Evolutionary conservation across 1,140 invertebrate species (phyloP), one percentile per base, ranked within the genome.

Genomic region (Nylanderia fulva): DNA sequence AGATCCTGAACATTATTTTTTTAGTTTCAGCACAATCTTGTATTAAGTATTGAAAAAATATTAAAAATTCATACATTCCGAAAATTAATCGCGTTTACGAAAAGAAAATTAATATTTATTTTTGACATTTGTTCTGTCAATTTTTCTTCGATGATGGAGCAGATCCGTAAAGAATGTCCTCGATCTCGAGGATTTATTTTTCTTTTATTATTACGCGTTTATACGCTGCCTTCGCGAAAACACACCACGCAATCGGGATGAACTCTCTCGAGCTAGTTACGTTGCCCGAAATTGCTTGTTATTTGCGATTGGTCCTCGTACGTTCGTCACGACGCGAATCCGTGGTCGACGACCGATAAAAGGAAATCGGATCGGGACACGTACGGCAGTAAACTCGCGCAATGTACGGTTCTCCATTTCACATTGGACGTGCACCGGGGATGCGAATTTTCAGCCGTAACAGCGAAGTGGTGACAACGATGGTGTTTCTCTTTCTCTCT

Each of bases 361-460:
- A 68, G 63, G 69, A 88, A 87, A 85, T 85, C 83, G 83, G 45
- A 87, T 88, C 86, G 83, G 33, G 61, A 66, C 48, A 74, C 77
- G 56, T 60, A 58, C 72, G 63, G 48, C 63, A 33, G 54, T 66
- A 85, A 88, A 85, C 27, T 61, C 36, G 60, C 66, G 64, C 52
- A 48, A 77, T 48, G 72, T 64, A 54, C 39, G 60, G 36, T 27
- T 86, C 39, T 63, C 61, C 56, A 84, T 74, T 42, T 29, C 24
- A 27, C 18, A 56, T 11, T 36, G 71, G 56, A 75, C 56, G 15
- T 42, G 60, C 13, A 27, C 24, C 54, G 58, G 52, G 77, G 36
- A 82, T 24, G 54, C 36, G 77, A 82, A 82, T 82, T 82, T 82
- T 71, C 77, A 36, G 36, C 45, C 66, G 66, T 33, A 21, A 45